phyloP scores from a whole-genome alignment of 2,113 vertebrate species.

The Gobius niger region DNA sequence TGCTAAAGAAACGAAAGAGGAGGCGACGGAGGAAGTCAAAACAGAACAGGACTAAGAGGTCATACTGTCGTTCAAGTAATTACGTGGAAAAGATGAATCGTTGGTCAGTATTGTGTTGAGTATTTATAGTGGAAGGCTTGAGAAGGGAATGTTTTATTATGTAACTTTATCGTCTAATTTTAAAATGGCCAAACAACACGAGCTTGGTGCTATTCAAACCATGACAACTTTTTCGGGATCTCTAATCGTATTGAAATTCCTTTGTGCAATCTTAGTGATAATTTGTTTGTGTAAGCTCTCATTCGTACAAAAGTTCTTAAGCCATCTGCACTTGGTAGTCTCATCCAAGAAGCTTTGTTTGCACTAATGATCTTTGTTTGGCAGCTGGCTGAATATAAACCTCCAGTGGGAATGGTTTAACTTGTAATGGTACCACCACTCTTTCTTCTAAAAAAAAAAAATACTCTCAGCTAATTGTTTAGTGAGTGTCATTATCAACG shows the following conservation, averaged over 20 bases:
- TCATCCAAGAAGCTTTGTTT: no score
- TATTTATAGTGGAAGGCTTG: slow-evolving; percentile 31
- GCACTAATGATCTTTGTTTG: no score
- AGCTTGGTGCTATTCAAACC: slow-evolving; percentile 1
- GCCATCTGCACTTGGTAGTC: no score
- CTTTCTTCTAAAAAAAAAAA: no score
- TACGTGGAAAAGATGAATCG: slow-evolving; percentile 20
- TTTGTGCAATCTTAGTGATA: background rate
- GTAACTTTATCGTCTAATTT: background rate
- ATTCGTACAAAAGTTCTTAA: no score
- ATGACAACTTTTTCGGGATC: background rate
- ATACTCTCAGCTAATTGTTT: no score
- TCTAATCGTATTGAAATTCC: background rate
- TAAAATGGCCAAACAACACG: background rate
- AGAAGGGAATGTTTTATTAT: slow-evolving; percentile 33
- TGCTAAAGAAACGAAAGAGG: slow-evolving; percentile 37
- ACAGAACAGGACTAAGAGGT: slow-evolving; percentile 50
- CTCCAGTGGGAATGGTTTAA: no score
- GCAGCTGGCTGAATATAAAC: no score
- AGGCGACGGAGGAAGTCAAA: slow-evolving; percentile 46
- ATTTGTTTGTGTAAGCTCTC: background rate
- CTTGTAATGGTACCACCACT: no score
- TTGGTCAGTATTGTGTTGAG: slow-evolving; percentile 54
- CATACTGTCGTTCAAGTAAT: slow-evolving; percentile 15
- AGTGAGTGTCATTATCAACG: no score